Conservation (phyloP, 1,140 invertebrate species). For the Trachymyrmex cornetzi region DNA sequence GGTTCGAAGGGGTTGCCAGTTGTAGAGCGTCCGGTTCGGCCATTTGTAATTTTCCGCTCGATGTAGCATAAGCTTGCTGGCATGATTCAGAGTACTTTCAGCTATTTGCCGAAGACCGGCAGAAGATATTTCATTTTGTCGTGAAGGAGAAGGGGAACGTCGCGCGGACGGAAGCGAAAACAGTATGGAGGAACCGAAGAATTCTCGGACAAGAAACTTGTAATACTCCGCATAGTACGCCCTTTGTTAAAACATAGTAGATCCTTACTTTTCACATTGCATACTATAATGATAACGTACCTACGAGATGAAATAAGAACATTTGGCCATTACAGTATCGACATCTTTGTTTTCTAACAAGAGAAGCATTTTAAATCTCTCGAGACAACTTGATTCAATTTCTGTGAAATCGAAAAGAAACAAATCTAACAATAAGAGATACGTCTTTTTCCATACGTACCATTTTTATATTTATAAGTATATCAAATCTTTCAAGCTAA, state of each 20-base stretch:
- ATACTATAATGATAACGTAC: slow-evolving; percentile 8
- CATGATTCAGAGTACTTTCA: slow-evolving; percentile 77
- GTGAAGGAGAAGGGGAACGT: slow-evolving; percentile 25
- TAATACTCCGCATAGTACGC: slow-evolving; percentile 16
- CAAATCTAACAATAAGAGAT: not conserved
- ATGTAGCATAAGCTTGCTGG: slow-evolving; percentile 80
- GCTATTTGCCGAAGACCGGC: slow-evolving; percentile 73
- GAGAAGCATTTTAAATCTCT: not conserved
- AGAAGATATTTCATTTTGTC: slow-evolving; percentile 73
- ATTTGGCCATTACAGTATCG: not conserved
- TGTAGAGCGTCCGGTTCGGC: slow-evolving; percentile 71
- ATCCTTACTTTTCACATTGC: not conserved
- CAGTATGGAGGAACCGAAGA: slow-evolving; percentile 32
- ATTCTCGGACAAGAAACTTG: slow-evolving; percentile 45
- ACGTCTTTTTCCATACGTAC: not conserved
- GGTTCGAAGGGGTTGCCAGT: slow-evolving; percentile 71
- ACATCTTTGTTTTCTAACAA: not conserved
- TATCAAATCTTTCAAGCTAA: not conserved
- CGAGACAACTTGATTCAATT: not conserved
- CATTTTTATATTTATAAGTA: not conserved
- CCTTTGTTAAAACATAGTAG: slow-evolving; percentile 19
- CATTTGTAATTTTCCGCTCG: slow-evolving; percentile 83
- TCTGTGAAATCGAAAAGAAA: slow-evolving; percentile 5
- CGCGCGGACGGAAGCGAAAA: slow-evolving; percentile 34
- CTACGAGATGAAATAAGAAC: not conserved